Percentiles rank a stretch among this genome's conserved stretches.
These are phyloP conservation scores for Siderastrea siderea DNA, from an alignment of 92 coral and sea anemone species.

Conservation along the genomic window DNA sequence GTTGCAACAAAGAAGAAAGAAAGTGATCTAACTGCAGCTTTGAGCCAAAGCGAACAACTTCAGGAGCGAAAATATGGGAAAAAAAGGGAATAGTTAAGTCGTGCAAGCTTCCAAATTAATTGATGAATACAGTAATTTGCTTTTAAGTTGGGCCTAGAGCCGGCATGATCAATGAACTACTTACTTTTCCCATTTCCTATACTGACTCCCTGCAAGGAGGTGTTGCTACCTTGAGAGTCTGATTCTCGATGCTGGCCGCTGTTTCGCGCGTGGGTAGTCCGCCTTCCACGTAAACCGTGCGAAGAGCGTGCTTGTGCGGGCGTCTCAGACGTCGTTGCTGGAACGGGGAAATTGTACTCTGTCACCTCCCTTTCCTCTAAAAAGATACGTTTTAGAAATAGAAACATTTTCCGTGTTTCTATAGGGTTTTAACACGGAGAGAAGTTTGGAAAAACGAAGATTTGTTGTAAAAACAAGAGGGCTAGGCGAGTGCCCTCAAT, in stretches of 20 bases:
- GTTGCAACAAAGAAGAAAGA: too few relatives aligned
- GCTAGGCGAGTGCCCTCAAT: too few relatives aligned
- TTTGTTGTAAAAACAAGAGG: too few relatives aligned
- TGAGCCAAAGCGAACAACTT: too few relatives aligned
- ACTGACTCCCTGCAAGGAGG: conserved; percentile 28
- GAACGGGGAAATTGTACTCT: conserved; percentile 16
- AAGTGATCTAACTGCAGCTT: too few relatives aligned
- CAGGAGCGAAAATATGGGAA: too few relatives aligned
- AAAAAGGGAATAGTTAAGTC: too few relatives aligned
- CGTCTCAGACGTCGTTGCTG: conserved; percentile 16
- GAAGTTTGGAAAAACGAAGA: too few relatives aligned
- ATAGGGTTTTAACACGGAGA: too few relatives aligned
- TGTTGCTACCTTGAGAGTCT: conserved; percentile 33
- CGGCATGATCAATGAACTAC: not conserved
- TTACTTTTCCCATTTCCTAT: conserved; percentile 26
- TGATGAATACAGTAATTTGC: too few relatives aligned
- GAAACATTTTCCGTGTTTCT: not conserved
- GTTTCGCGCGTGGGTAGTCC: not conserved
- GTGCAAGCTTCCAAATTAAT: too few relatives aligned
- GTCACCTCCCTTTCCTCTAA: conserved; percentile 3
- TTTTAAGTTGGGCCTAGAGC: too few relatives aligned
- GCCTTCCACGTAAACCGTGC: conserved; percentile 35
- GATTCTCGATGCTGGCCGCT: not conserved
- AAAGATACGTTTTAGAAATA: not conserved
- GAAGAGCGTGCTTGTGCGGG: conserved; percentile 43